A percentile compares a stretch with the other conserved stretches of the same genome.
Evolutionary conservation across 2,888 invertebrate genomes (phyloP).

Genomic region (Apoda limacodes): DNA sequence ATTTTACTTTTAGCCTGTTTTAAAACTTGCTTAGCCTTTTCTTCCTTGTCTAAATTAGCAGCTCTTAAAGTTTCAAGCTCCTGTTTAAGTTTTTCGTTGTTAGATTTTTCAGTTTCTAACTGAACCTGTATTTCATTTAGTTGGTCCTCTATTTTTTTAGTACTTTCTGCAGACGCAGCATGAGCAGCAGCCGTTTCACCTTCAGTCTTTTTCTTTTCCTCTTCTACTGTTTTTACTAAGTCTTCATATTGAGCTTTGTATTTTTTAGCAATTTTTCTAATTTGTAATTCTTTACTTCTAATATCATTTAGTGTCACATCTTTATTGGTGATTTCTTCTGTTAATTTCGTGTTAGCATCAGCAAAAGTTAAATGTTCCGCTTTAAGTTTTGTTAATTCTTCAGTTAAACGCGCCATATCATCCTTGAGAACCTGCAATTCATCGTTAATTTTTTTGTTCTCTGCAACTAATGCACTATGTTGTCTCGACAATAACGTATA

Average conservation of each 20-base stretch:
- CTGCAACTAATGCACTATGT: slow-evolving; percentile 69
- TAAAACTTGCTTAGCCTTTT: slow-evolving; percentile 74
- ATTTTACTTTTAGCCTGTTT: slow-evolving; percentile 82
- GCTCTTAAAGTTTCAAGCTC: slow-evolving; percentile 73
- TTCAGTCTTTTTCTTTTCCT: slow-evolving; percentile 70
- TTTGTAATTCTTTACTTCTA: slow-evolving; percentile 77
- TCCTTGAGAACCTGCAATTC: slow-evolving; percentile 71
- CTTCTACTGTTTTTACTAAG: slow-evolving; percentile 74
- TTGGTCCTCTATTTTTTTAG: slow-evolving; percentile 64
- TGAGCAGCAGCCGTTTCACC: slow-evolving; percentile 64
- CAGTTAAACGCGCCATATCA: slow-evolving; percentile 68
- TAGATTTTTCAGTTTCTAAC: slow-evolving; percentile 59
- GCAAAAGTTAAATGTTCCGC: slow-evolving; percentile 67
- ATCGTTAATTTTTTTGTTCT: slow-evolving; percentile 74
- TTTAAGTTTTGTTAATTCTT: slow-evolving; percentile 74
- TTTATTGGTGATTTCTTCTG: slow-evolving; percentile 75
- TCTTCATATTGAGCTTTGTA: slow-evolving; percentile 91
- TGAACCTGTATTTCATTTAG: slow-evolving; percentile 51
- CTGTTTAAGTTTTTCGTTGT: slow-evolving; percentile 74
- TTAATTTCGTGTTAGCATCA: slow-evolving; percentile 72
- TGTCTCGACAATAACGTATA: slow-evolving; percentile 71
- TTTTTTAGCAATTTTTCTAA: slow-evolving; percentile 91
- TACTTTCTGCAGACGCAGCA: slow-evolving; percentile 50
- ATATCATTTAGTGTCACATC: slow-evolving; percentile 76
- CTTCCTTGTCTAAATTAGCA: slow-evolving; percentile 71